These are phyloP conservation scores for Coreoperca whiteheadi DNA, from an alignment of 2,113 vertebrate genomes.

Conservation along the genomic window DNA sequence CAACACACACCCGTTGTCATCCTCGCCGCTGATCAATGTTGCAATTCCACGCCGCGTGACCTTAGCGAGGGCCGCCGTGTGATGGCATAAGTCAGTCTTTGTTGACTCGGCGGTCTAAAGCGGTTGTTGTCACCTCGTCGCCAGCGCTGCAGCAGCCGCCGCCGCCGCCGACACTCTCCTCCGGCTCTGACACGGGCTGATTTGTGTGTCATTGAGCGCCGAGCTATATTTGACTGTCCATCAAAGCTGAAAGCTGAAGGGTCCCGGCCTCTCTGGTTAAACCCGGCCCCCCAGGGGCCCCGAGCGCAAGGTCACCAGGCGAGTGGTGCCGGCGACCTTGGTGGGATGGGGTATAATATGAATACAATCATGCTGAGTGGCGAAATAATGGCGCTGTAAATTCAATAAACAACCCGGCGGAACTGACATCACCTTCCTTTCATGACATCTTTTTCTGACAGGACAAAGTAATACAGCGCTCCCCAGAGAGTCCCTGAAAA, in stretches of 20 bases:
- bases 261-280: conserved; percentile 62
- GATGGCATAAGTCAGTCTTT: conserved; percentile 49
- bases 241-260: conserved; percentile 70
- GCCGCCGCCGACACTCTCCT: neutral
- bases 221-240: conserved; percentile 70
- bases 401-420: conserved; percentile 81
- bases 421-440: conserved; percentile 77
- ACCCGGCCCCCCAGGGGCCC: conserved; percentile 25
- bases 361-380: conserved; percentile 84
- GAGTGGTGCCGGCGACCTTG: conserved; percentile 71
- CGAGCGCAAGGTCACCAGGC: conserved; percentile 71
- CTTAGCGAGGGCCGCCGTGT: conserved; percentile 7
- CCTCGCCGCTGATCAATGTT: conserved; percentile 56
- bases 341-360: conserved; percentile 77
- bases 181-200: conserved; percentile 57
- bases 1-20: conserved; percentile 17
- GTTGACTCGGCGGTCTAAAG: conserved; percentile 27
- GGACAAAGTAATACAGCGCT: conserved; percentile 76
- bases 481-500: conserved; percentile 77
- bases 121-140: conserved; percentile 43
- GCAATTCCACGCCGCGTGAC: conserved; percentile 38
- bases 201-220: conserved; percentile 73
- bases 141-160: neutral
- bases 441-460: conserved; percentile 80
- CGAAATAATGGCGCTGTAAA: conserved; percentile 83